These are phyloP conservation scores for Drosophila neonasuta DNA, from an alignment of 2,888 invertebrate species.

Conservation along the genomic window DNA sequence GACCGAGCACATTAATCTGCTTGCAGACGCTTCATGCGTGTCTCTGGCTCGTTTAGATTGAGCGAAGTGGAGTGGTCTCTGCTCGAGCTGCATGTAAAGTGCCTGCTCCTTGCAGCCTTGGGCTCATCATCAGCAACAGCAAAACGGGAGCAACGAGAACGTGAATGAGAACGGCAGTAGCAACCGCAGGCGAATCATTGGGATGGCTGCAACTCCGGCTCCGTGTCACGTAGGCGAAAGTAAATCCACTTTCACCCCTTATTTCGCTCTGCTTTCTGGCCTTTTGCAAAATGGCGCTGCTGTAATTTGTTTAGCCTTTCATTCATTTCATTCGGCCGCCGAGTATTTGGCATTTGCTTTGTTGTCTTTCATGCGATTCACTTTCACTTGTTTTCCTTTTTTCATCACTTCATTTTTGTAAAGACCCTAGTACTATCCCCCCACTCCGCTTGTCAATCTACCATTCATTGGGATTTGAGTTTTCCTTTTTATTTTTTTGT, in stretches of 20 bases:
- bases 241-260: slow-evolving; percentile 78
- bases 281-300: slow-evolving; percentile 71
- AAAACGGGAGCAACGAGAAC: slow-evolving; percentile 9
- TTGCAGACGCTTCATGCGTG: slow-evolving; percentile 76
- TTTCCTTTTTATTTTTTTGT: slow-evolving; percentile 35
- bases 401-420: slow-evolving; percentile 16
- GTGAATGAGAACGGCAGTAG: slow-evolving; percentile 18
- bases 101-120: slow-evolving; percentile 41
- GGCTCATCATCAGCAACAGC: slow-evolving; percentile 41
- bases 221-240: slow-evolving; percentile 70
- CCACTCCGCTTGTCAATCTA: slow-evolving; percentile 8
- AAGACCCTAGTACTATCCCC: slow-evolving; percentile 1
- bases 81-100: slow-evolving; percentile 37
- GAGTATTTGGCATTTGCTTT: slow-evolving; percentile 46
- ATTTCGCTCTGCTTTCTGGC: slow-evolving; percentile 44
- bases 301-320: slow-evolving; percentile 73
- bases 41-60: slow-evolving; percentile 50
- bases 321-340: slow-evolving; percentile 56
- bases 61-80: slow-evolving; percentile 27
- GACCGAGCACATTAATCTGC: slow-evolving; percentile 70
- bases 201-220: slow-evolving; percentile 28
- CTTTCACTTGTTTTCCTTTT: slow-evolving; percentile 58
- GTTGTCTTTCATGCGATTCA: slow-evolving; percentile 62
- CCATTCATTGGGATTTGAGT: slow-evolving; percentile 42
- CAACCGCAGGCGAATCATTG: slow-evolving; percentile 21